Conservation (phyloP, 64 coral and sea anemone species). For the Pocillopora verrucosa region DNA sequence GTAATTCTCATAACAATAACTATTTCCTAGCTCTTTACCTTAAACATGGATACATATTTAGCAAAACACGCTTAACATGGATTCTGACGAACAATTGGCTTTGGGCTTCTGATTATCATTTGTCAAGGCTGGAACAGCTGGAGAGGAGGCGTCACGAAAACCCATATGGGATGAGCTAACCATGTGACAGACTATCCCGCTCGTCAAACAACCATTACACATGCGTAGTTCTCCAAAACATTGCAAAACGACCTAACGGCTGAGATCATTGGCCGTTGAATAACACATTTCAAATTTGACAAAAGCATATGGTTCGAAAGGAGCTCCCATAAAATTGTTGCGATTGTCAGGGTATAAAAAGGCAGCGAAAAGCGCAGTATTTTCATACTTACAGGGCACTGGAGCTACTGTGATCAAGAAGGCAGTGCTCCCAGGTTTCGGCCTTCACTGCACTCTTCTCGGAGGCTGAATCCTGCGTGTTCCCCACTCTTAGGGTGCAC, state of each 20-base stretch:
- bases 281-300: neutral
- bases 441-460: constrained; percentile 67
- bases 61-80: too few species aligned
- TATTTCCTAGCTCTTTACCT: too few species aligned
- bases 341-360: constrained; percentile 62
- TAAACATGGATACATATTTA: too few species aligned
- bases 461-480: constrained; percentile 82
- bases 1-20: too few species aligned
- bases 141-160: neutral
- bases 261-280: constrained; percentile 25
- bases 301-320: constrained; percentile 16
- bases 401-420: constrained; percentile 90
- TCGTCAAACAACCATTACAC: neutral
- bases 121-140: neutral
- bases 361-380: neutral
- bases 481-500: constrained; percentile 82
- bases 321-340: constrained; percentile 57
- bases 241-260: neutral
- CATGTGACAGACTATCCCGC: neutral
- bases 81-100: too few species aligned
- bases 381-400: constrained; percentile 94
- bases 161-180: neutral
- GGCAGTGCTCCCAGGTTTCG: constrained; percentile 79
- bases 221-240: neutral
- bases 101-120: neutral